phyloP scores from a whole-genome alignment of 2,888 invertebrate species.

The Marasmarcha lunaedactyla region DNA sequence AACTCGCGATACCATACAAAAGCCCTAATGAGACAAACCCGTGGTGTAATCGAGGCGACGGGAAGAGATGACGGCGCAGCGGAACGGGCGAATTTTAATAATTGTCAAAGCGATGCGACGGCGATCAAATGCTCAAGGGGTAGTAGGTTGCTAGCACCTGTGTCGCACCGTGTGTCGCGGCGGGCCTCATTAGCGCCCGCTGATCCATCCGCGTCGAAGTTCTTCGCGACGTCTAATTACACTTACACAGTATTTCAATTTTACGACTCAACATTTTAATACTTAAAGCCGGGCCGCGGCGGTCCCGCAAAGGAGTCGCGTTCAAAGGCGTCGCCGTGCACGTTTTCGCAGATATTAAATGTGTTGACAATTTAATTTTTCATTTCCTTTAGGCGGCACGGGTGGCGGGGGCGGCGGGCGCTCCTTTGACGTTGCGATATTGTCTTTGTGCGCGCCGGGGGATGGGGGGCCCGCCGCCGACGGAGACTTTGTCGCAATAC shows the following conservation, averaged over 20 bases:
- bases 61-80: constrained; percentile 69
- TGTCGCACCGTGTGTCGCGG: constrained; percentile 51
- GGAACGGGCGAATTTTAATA: constrained; percentile 72
- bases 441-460: constrained; percentile 68
- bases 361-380: constrained; percentile 72
- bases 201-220: constrained; percentile 65
- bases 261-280: constrained; percentile 62
- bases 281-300: constrained; percentile 57
- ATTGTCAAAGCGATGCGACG: constrained; percentile 73
- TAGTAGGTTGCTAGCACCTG: constrained; percentile 32
- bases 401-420: constrained; percentile 27
- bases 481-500: constrained; percentile 71
- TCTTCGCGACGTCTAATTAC: constrained; percentile 59
- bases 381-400: constrained; percentile 64
- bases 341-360: constrained; percentile 71
- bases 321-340: constrained; percentile 65
- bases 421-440: constrained; percentile 71
- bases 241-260: constrained; percentile 66
- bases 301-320: constrained; percentile 54
- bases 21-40: constrained; percentile 71
- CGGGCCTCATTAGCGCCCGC: constrained; percentile 64
- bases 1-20: constrained; percentile 64
- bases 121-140: constrained; percentile 61
- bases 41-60: constrained; percentile 69
- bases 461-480: constrained; percentile 51